These are phyloP conservation scores for Typhlichthys subterraneus DNA, from an alignment of 2,797 vertebrate genomes.

Conservation along the genomic window DNA sequence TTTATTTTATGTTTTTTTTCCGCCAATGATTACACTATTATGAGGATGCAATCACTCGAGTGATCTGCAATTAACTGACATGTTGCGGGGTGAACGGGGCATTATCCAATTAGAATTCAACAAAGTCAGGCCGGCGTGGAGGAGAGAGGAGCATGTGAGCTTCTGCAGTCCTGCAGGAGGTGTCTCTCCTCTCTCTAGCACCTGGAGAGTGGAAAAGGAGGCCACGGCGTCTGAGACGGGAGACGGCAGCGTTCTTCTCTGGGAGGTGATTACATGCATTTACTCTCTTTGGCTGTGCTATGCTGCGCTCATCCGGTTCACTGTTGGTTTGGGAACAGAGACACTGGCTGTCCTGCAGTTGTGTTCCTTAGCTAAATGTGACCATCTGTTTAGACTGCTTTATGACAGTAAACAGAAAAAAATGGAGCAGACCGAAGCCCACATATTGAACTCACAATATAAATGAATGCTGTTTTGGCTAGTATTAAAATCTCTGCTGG, in stretches of 20 bases:
- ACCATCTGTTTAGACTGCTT: slow-evolving; percentile 40
- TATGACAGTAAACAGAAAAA: slow-evolving; percentile 44
- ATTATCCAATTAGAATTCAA: slow-evolving; percentile 14
- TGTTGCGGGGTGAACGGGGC: slow-evolving; percentile 8
- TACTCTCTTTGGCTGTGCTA: slow-evolving; percentile 33
- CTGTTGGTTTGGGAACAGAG: slow-evolving; percentile 28
- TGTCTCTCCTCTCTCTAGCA: slow-evolving; percentile 28
- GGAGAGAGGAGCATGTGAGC: slow-evolving; percentile 3
- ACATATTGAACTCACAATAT: too few relatives aligned
- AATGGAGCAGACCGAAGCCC: slow-evolving; percentile 50
- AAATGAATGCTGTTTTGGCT: slow-evolving; percentile 19
- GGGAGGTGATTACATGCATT: slow-evolving; percentile 40
- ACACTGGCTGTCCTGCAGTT: slow-evolving; percentile 34
- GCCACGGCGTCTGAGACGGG: slow-evolving; percentile 36
- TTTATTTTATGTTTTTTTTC: not conserved
- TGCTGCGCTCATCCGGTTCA: slow-evolving; percentile 45
- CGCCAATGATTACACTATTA: slow-evolving; percentile 10
- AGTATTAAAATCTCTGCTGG: slow-evolving; percentile 36
- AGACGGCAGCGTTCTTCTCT: slow-evolving; percentile 43
- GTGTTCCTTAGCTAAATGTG: slow-evolving; percentile 49
- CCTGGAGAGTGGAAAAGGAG: slow-evolving; percentile 47
- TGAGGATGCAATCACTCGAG: slow-evolving; percentile 14
- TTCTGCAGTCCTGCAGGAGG: slow-evolving; percentile 20
- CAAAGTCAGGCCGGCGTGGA: not conserved
- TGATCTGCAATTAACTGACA: slow-evolving; percentile 33